Evolutionary conservation across 1,140 invertebrate species (phyloP), one percentile per base, ranked within the genome.

Genomic region (Drosophila obscura): DNA sequence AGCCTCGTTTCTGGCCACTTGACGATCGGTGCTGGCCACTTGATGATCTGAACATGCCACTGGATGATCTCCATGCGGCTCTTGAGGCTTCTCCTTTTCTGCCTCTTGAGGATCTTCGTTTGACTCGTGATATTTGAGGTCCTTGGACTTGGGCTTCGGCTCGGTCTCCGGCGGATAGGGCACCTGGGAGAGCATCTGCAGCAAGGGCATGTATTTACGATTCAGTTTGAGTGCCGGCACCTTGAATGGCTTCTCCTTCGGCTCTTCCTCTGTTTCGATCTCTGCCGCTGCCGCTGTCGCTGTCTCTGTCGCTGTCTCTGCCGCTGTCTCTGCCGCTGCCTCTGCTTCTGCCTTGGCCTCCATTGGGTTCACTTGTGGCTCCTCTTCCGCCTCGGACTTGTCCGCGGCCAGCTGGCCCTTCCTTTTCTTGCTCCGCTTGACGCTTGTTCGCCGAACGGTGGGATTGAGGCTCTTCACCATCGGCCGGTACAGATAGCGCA

Each of bases 401-500:
- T 44, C 53, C n/a, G 22, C n/a, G 1, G 11, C 5, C 39, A 6
- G 5, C 13, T 22, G 7, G 2, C 16, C 11, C 9, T 57, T 26
- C 2, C 15, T 26, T 15, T 51, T 73, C 16, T 66, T 79, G 41
- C 9, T 60, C 52, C 8, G 22, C 16, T 1, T 45, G 66, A 6
- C 44, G 46, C 9, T 4, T 13, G 48, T 41, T 1, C 13, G 46
- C 11, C 35, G 35, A 13, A 39, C 35, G 2, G 39, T 5, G 0
- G 16, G 51, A 6, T 84, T 84, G 0, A 87, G 48, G 0, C 60
- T 55, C 0, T 76, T 67, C 46, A 87, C 52, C 83, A 87, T 83
- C 5, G 83, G 84, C 1, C 84, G 61, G 35, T 87, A 83, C 0
- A 87, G 49, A 11, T 89, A 87, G 28, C 83, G 83, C 6, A 87